Evolutionary conservation across 2,113 vertebrate genomes (phyloP).

Genomic region (Stigmatopora nigra): DNA sequence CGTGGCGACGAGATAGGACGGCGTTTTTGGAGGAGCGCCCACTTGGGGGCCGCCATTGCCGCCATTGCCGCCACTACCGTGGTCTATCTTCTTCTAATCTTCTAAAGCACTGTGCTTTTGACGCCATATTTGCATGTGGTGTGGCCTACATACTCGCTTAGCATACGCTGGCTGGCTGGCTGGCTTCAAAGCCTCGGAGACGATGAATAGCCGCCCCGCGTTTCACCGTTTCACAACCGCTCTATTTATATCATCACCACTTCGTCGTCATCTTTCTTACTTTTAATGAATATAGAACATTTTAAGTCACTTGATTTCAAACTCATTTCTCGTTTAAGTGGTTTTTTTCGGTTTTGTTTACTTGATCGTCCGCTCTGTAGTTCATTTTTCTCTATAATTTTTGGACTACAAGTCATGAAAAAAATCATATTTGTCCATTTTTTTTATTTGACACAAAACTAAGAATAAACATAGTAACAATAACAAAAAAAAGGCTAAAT

Average conservation of each 20-base stretch:
- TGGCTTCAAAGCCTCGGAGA: conserved; percentile 24
- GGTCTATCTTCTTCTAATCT: conserved; percentile 72
- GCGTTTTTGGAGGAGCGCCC: conserved; percentile 63
- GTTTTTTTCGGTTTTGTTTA: too few relatives aligned
- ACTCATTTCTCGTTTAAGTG: too few relatives aligned
- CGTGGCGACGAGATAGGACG: conserved; percentile 62
- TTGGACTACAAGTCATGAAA: too few relatives aligned
- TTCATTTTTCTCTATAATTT: too few relatives aligned
- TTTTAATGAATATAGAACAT: not conserved
- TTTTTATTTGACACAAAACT: too few relatives aligned
- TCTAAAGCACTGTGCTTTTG: conserved; percentile 56
- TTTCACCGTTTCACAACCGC: conserved; percentile 17
- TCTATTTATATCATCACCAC: conserved; percentile 13
- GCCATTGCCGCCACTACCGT: too few relatives aligned
- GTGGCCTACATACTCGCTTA: conserved; percentile 55
- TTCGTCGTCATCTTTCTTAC: not conserved
- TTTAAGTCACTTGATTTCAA: not conserved
- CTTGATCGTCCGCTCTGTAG: too few relatives aligned
- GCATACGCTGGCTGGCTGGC: conserved; percentile 32
- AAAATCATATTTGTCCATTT: too few relatives aligned
- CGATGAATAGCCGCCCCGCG: conserved; percentile 17
- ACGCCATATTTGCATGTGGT: conserved; percentile 60
- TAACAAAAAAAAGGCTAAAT: too few relatives aligned
- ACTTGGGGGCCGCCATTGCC: conserved; percentile 37
- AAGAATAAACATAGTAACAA: too few relatives aligned